Base-by-base conservation (phyloP, 2,113 vertebrate species). In the Australoheros scitulus region DNA sequence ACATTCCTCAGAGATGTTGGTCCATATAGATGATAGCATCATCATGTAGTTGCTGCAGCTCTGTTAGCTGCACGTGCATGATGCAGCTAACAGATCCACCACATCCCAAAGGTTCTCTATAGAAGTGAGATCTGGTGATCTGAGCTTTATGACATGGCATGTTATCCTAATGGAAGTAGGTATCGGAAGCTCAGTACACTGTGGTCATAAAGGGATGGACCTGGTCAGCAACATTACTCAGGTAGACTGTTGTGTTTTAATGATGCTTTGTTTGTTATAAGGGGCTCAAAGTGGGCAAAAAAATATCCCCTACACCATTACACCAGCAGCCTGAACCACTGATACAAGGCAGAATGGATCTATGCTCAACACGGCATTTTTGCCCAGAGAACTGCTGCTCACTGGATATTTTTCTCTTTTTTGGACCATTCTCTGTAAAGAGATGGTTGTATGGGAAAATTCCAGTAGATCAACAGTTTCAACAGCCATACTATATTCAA, bases 21-120 rank as follows among this genome's bases (percentile, higher is more conserved):
- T 20, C 43, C 65, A 20, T 70, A 50, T 0, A 68, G 10, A 50
- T 47, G 41, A 68, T 29, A 11, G 24, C 24, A 20, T 70, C 41
- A 29, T 47, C 41, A 29, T 47, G 18, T 24, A 70, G 3, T 29
- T 70, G 41, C 24, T 70, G 26, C 38, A 68, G 22, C 18, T 26
- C 18, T 47, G 41, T 47, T 11, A 11, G 11, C 41, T 4, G 41
- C 41, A 14, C 11, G 13, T 43, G 11, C 43, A 41, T 11, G 38
- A 3, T 11, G 38, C 38, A 68, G 14, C 26, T 5, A 3, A 50
- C 0, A 1, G 0, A 5, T 15, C 43, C 43, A 15, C 43, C 43
- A 47, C 43, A 47, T 47, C 14, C 43, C 14, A 47, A 47, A 47
- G 43, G 43, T 47, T 14, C 5, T 47, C 43, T 47, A 2, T 15